Evolutionary conservation across 92 coral and sea anemone genomes (phyloP), one percentile per base, ranked within the genome.

Genomic region (Siderastrea radians): DNA sequence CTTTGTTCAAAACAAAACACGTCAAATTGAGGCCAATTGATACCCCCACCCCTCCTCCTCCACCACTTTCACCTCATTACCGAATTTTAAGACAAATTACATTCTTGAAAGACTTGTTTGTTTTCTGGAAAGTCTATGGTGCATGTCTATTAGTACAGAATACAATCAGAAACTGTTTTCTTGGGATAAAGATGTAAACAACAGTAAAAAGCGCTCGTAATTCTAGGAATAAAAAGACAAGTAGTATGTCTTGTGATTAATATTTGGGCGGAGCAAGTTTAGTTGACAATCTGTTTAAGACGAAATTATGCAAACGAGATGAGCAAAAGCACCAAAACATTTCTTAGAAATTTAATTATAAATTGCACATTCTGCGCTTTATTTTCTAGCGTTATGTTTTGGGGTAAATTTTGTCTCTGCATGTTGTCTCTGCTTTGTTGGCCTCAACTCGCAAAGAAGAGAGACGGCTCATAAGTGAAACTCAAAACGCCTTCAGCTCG

Each of bases 231-330:
- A 53, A 53, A 53, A 53, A 53, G 10, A 53, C 2, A 53, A 53
- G 2, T 53, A 4, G 46, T 15, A 17, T 15, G 44, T 4, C 6
- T 26, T 19, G 43, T 26, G 12, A 2, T 16, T 7, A 46, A 60
- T 45, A 45, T 55, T 7, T 49, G 61, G 81, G 81, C 54, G 81
- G 81, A 77, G 81, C 69, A 14, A 76, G 1, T 58, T 19, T 15
- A 10, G 63, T 26, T 77, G 68, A 77, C 53, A 58, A 14, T 76
- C 68, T 43, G 80, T 78, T 78, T 4, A 9, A 58, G 44, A 7
- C 13, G 10, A 62, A 7, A 9, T 12, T 3, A 8, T 4, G 12
- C 0, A 19, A 38, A 4, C 0, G 1, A 68, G 6, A 79, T 1
- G 14, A 13, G 13, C 52, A 52, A 14, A 10, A 1, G 44, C 1